A percentile compares a stretch with the other conserved stretches of the same genome.
Conservation (phyloP, 2,113 vertebrate species). For the Nettapus auritus region DNA sequence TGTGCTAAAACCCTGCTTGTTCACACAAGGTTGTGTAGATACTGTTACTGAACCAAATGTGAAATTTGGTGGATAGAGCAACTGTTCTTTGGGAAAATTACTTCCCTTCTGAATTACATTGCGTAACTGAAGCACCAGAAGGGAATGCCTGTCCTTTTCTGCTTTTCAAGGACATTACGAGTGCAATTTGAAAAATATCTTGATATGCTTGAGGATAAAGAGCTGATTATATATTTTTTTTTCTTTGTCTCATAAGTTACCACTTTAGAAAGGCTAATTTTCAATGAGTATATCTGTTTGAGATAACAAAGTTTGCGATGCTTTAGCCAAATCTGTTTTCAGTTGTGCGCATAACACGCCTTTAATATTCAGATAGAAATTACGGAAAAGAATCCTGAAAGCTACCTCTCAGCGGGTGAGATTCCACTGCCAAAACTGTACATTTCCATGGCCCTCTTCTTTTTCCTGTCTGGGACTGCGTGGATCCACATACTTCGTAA, state of each 20-base stretch:
- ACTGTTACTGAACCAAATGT: not conserved
- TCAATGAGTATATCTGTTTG: not conserved
- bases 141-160: not conserved
- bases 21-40: not conserved
- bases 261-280: not conserved
- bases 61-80: not conserved
- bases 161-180: not conserved
- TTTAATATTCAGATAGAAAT: constrained; percentile 82
- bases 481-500: constrained; percentile 88
- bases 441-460: constrained; percentile 86
- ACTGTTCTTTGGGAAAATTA: not conserved
- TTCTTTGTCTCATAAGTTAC: not conserved
- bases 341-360: not conserved
- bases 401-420: constrained; percentile 88
- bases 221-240: not conserved
- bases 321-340: not conserved
- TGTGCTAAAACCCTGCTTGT: not conserved
- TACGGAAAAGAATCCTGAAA: constrained; percentile 85
- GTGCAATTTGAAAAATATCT: not conserved
- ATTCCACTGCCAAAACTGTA: constrained; percentile 89
- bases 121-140: not conserved
- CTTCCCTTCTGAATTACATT: not conserved
- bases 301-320: not conserved
- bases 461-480: constrained; percentile 82
- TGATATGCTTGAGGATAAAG: not conserved